Base-by-base conservation (phyloP, 2,113 vertebrate genomes). In the Scartelaos histophorus region DNA sequence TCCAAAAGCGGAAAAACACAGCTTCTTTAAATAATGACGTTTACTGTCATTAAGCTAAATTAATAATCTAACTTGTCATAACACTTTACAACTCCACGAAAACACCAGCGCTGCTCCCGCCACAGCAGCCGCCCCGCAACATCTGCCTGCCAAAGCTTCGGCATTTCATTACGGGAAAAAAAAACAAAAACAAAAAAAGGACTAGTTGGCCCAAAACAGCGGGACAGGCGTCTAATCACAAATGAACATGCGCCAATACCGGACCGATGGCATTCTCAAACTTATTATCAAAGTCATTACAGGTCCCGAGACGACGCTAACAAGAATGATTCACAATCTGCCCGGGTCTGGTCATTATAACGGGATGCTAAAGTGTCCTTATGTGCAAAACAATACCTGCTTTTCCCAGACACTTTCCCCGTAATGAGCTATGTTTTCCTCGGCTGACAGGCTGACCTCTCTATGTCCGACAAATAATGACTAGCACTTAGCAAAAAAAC, bases 261-360 rank as follows among this genome's bases (percentile, higher is more conserved):
- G 67, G 58, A 29, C 72, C 67, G 74, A 64, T 73, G 64, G 65
- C 46, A 79, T 74, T 66, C 76, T 77, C 53, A 75, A 67, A 46
- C 66, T 69, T 79, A 69, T 80, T 70, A 74, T 80, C 13, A 3
- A 73, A 79, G 74, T 83, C 80, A 82, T 87, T 85, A 84, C 66
- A 74, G 79, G 57, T 80, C 70, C 67, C 56, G 16, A 49, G 29
- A 71, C 57, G 56, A 73, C 34, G 72, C 65, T 51, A 79, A 71
- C 65, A 66, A 57, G 34, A 21, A 47, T 24, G 15, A n/a, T 38
- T 64, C 19, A 58, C 43, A 73, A 45, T 66, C 66, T 57, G 47
- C 35, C 46, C 49, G 46, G 21, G 38, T 47, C 66, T 71, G 49
- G 49, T 57, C 21, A 60, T 75, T 75, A 64, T 43, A 64, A 21